Percentiles rank a stretch among this genome's conserved stretches.
These are phyloP conservation scores for Campaea margaritaria DNA, from an alignment of 2,888 invertebrate species.

Conservation along the genomic window DNA sequence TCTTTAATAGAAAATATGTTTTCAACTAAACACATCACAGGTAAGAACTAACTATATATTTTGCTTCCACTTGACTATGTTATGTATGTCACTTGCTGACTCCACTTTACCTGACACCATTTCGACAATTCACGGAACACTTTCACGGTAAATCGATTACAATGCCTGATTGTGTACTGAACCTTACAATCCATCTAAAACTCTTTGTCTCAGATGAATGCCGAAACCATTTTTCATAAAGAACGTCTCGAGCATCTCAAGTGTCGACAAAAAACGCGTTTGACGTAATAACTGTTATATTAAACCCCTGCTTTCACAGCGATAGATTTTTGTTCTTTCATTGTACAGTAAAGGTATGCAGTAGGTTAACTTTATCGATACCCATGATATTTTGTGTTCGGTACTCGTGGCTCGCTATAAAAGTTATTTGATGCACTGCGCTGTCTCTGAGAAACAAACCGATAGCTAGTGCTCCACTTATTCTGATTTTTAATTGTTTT, in stretches of 20 bases:
- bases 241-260: conserved; percentile 29
- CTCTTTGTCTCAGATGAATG: conserved; percentile 23
- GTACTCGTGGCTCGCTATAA: too few relatives aligned
- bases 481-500: background rate
- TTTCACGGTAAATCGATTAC: conserved; percentile 18
- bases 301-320: conserved; percentile 57
- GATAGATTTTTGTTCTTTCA: conserved; percentile 1
- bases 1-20: too few relatives aligned
- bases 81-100: background rate
- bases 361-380: conserved; percentile 27
- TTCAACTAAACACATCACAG: too few relatives aligned
- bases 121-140: conserved; percentile 2
- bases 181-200: conserved; percentile 23
- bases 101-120: background rate
- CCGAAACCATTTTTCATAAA: conserved; percentile 47
- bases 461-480: too few relatives aligned
- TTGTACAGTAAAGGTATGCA: background rate
- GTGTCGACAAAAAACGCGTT: conserved; percentile 46
- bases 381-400: too few relatives aligned
- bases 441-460: too few relatives aligned
- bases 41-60: too few relatives aligned
- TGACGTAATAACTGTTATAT: conserved; percentile 56
- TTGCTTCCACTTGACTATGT: too few relatives aligned
- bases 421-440: too few relatives aligned
- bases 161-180: conserved; percentile 20